These are phyloP conservation scores for Ophiothrix spiculata DNA, from an alignment of 35 echinoderm and acorn worm species.

Conservation along the genomic window DNA sequence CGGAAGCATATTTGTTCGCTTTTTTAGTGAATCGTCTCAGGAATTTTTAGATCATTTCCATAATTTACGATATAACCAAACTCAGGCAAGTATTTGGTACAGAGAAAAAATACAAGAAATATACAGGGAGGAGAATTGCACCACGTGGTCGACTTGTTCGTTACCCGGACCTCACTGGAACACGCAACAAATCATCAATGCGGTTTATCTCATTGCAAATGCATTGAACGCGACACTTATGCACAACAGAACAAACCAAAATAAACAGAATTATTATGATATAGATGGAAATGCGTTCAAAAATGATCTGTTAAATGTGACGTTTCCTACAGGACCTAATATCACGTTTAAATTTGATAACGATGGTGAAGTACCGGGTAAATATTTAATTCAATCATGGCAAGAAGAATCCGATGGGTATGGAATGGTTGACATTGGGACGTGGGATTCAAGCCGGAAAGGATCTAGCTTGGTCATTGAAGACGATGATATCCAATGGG, in stretches of 20 bases:
- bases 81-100: slow-evolving; percentile 3
- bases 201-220: slow-evolving; percentile 26
- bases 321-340: neutral
- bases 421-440: neutral
- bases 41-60: slow-evolving; percentile 25
- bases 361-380: slow-evolving; percentile 24
- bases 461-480: neutral
- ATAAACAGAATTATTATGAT: neutral
- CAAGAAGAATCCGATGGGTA: neutral
- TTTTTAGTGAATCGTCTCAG: neutral
- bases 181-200: slow-evolving; percentile 13
- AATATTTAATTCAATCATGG: slow-evolving; percentile 24
- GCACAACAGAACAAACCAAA: neutral
- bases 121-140: neutral
- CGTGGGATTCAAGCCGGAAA: neutral
- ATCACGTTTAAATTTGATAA: slow-evolving; percentile 21
- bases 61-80: neutral
- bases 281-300: neutral
- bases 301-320: neutral
- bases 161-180: neutral
- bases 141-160: neutral
- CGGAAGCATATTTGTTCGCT: slow-evolving; percentile 10
- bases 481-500: neutral
- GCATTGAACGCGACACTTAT: slow-evolving; percentile 1
- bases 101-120: too few species aligned